Percentiles rank a stretch among this genome's conserved stretches.
Conservation (phyloP, 2,113 vertebrate species). For the Marmota flaviventris region DNA sequence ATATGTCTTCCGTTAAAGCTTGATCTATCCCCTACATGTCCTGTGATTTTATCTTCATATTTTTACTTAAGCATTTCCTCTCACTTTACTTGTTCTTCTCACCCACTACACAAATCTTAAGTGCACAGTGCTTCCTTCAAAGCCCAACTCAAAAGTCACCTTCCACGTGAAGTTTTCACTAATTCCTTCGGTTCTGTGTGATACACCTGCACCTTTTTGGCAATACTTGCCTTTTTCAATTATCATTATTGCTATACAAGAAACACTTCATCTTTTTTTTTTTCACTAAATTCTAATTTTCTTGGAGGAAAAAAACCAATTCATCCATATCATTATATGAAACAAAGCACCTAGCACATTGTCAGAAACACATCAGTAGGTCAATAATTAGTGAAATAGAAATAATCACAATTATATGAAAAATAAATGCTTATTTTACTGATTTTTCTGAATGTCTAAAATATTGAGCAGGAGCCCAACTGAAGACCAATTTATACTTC, state of each 20-base stretch:
- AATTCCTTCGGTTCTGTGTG: not conserved
- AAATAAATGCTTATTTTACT: not conserved
- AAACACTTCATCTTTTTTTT: not conserved
- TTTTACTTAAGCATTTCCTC: not conserved
- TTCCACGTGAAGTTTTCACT: not conserved
- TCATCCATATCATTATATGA: not conserved
- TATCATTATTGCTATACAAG: not conserved
- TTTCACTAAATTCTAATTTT: not conserved
- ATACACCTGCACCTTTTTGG: not conserved
- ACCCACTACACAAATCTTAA: not conserved
- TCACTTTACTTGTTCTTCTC: not conserved
- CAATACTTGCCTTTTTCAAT: not conserved
- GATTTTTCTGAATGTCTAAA: not conserved
- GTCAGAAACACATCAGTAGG: not conserved
- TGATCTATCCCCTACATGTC: not conserved
- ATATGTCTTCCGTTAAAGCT: not conserved
- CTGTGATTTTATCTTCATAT: rapidly evolving
- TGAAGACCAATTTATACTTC: not conserved
- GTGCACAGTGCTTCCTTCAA: not conserved
- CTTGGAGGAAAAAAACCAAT: not conserved
- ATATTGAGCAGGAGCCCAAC: not conserved
- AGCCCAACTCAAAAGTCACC: not conserved
- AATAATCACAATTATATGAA: not conserved
- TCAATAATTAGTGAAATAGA: not conserved
- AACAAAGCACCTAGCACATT: not conserved